Evolutionary conservation across 2,888 invertebrate genomes (phyloP), one percentile per base, ranked within the genome.

Genomic region (Horisme vitalbata): DNA sequence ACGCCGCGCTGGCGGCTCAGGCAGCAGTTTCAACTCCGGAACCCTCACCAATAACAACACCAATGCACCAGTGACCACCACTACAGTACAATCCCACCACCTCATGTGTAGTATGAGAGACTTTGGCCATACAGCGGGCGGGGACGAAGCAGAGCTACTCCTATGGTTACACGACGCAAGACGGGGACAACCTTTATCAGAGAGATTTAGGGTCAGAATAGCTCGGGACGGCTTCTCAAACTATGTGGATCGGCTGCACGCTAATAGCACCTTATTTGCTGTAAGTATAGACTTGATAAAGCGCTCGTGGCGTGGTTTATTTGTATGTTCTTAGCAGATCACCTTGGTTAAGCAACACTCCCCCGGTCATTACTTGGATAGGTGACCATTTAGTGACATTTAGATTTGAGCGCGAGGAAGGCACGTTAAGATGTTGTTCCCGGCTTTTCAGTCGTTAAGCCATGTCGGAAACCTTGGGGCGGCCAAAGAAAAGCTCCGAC

Each of bases 171-270:
- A 95, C 77, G 97, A 98, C 75, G 93, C 94, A 11, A 92, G 93
- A 61, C 92, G 94, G 65, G 93, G 91, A 64, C 94, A 94, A 64
- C 96, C 95, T 57, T 90, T 97, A 50, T 96, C 97, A 43, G 98
- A 98, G 82, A 91, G 97, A 55, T 97, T 97, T 87, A 91, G 97
- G 70, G 96, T 97, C 63, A 93, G 93, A 76, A 95, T 97, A 79
- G 95, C 95, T 57, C 95, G 96, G 79, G 96, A 97, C 68, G 97
- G 97, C 8, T 96, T 96, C 83, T 95, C 96, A 9, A 95, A 95
- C 79, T 96, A 97, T 76, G 93, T 96, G 53, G 96, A 97, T 68
- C 94, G 96, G 70, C 82, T 96, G 62, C 95, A 96, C 75, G 95
- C 95, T 67, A 96, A 96, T 77, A 96, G 96, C 75, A 96, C 96